Conservation (phyloP, 2,888 invertebrate genomes). For the Trissolcus japonicus region DNA sequence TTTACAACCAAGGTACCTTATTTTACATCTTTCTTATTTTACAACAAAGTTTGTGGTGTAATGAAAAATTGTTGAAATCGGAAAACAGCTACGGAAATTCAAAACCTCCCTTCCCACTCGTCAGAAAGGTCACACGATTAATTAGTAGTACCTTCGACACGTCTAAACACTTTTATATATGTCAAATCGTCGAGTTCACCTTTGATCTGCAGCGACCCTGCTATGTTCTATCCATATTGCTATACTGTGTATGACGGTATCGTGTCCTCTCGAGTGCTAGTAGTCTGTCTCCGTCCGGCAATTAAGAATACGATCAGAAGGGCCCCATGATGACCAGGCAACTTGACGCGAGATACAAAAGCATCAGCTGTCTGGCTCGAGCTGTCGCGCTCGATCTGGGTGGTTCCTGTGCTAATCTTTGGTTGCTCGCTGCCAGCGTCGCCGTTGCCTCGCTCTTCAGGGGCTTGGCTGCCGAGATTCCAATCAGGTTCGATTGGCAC, state of each 20-base stretch:
- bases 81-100: no score
- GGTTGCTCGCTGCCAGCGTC: constrained; percentile 71
- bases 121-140: neutral
- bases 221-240: constrained; percentile 58
- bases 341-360: constrained; percentile 41
- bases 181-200: constrained; percentile 13
- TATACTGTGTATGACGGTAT: constrained; percentile 53
- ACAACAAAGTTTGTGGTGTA: no score
- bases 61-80: no score
- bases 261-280: constrained; percentile 25
- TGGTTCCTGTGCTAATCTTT: constrained; percentile 71
- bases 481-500: constrained; percentile 69
- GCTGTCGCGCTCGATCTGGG: constrained; percentile 61
- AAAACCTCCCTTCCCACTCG: no score
- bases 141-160: constrained; percentile 1
- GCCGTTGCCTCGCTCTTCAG: constrained; percentile 64
- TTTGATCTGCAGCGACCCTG: constrained; percentile 41
- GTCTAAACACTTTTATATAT: constrained; percentile 14
- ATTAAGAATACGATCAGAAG: constrained; percentile 33
- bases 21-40: no score
- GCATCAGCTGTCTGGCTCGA: constrained; percentile 19
- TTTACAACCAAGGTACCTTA: no score
- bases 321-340: neutral
- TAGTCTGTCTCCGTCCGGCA: constrained; percentile 17
- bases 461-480: constrained; percentile 60